Base-by-base conservation (phyloP, 2,888 invertebrate species). In the Acleris holmiana region DNA sequence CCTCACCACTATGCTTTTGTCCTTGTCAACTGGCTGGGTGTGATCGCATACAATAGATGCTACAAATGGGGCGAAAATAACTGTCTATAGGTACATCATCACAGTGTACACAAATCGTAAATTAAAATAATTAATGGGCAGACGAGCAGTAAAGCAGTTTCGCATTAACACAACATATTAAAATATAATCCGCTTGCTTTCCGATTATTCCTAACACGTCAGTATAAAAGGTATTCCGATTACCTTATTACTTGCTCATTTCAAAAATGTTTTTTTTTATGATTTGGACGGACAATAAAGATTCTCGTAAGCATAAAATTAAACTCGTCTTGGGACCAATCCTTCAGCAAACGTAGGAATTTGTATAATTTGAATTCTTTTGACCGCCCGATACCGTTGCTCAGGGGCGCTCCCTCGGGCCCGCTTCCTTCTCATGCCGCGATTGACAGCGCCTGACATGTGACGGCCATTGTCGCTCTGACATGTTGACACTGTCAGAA, bases 401-500 rank as follows among this genome's bases (percentile, higher is more conserved):
- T 86, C 86, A 85, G 86, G 80, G 79, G 83, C 83, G 77, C 75
- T 71, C 69, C 83, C 84, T 74, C 53, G 73, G 70, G 78, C 74
- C 71, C 74, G 81, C 84, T 88, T 86, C 89, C 88, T 90, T 90
- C 90, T 87, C 90, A 89, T 88, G 82, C 80, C 73, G 70, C 83
- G 84, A 86, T 86, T 91, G 91, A 91, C 91, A 89, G 88, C 81
- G 68, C 77, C 69, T 85, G 91, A 90, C 89, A 75, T 86, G 85
- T 88, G 90, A 91, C 86, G 88, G 76, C 86, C 78, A 91, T 92
- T 92, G 92, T 92, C 84, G 84, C 67, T 67, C 64, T 89, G 91
- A 92, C 88, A 91, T 90, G 91, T 91, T 91, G 91, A 91, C 92
- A 89, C 77, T 88, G 89, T 84, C 89, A 81, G 77, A 89, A 90